Evolutionary conservation across 2,888 invertebrate species (phyloP).

Genomic region (Frankliniella fusca): DNA sequence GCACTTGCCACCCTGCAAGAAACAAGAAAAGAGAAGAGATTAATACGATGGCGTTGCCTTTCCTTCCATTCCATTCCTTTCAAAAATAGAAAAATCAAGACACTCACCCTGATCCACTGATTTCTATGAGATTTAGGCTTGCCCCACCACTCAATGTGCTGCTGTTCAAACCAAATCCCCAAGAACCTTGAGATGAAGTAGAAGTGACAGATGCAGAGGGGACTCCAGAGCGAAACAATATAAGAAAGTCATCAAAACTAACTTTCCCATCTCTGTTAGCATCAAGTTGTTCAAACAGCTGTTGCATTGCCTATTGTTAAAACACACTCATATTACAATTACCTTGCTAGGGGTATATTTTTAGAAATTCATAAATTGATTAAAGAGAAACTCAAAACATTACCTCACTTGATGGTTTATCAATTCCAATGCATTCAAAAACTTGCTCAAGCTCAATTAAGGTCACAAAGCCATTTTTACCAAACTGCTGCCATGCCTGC

Average conservation of each 20-base stretch:
- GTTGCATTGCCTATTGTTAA: conserved; percentile 50
- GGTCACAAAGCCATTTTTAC: conserved; percentile 3
- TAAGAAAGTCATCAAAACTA: conserved; percentile 61
- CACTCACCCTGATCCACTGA: conserved; percentile 28
- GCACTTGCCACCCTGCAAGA: conserved; percentile 40
- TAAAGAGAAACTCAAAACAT: neutral
- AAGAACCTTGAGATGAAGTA: conserved; percentile 9
- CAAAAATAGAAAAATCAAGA: conserved; percentile 5
- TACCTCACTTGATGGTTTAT: neutral
- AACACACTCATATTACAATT: conserved; percentile 43
- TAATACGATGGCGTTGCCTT: conserved; percentile 29
- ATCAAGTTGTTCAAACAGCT: conserved; percentile 62
- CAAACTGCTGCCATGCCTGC: neutral
- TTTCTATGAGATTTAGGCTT: conserved; percentile 26
- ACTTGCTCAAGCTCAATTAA: neutral
- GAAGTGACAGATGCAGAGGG: conserved; percentile 29
- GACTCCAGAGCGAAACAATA: conserved; percentile 56
- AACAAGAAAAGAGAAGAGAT: neutral
- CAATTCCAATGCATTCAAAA: neutral
- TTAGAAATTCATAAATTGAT: conserved; percentile 59
- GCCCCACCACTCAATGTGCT: conserved; percentile 29
- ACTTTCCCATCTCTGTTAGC: conserved; percentile 60
- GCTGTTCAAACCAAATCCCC: conserved; percentile 23
- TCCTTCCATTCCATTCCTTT: conserved; percentile 32
- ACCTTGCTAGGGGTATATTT: conserved; percentile 62